Conservation (phyloP, 2,797 vertebrate genomes). For the Sebastiscus albofasciatus region DNA sequence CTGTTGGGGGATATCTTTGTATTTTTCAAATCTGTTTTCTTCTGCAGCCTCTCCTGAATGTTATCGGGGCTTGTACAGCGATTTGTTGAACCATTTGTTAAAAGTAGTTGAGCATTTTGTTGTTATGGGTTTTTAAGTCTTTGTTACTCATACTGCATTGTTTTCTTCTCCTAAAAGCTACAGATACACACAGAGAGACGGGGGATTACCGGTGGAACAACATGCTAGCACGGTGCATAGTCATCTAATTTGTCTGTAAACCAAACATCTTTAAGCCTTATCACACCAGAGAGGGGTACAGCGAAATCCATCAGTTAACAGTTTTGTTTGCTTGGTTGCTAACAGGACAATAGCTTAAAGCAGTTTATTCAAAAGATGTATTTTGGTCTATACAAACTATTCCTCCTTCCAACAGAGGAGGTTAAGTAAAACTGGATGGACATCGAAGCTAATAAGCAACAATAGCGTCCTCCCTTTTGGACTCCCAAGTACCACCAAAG, state of each 20-base stretch:
- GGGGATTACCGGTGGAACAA: not conserved
- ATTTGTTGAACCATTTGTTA: constrained; percentile 44
- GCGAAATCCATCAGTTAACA: not conserved
- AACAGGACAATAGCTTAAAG: not conserved
- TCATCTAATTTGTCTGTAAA: not conserved
- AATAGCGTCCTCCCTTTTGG: not conserved
- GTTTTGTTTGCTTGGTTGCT: not conserved
- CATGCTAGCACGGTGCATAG: not conserved
- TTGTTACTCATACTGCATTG: constrained; percentile 29
- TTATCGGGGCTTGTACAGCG: constrained; percentile 33
- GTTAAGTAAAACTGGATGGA: not conserved
- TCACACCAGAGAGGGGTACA: not conserved
- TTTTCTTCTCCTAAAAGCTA: constrained; percentile 37
- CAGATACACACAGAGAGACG: constrained; percentile 37
- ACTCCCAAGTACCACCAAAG: not conserved
- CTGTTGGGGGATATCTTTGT: constrained; percentile 47
- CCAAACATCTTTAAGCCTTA: not conserved
- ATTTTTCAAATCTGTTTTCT: constrained; percentile 40
- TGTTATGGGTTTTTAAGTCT: constrained; percentile 37
- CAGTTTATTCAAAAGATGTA: not conserved
- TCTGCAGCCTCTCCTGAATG: constrained; percentile 46
- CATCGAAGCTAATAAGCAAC: not conserved
- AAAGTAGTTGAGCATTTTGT: constrained; percentile 36
- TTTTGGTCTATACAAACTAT: not conserved
- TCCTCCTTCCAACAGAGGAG: not conserved